phyloP scores from a whole-genome alignment of 2,888 invertebrate genomes.

The Dasypogon diadema region DNA sequence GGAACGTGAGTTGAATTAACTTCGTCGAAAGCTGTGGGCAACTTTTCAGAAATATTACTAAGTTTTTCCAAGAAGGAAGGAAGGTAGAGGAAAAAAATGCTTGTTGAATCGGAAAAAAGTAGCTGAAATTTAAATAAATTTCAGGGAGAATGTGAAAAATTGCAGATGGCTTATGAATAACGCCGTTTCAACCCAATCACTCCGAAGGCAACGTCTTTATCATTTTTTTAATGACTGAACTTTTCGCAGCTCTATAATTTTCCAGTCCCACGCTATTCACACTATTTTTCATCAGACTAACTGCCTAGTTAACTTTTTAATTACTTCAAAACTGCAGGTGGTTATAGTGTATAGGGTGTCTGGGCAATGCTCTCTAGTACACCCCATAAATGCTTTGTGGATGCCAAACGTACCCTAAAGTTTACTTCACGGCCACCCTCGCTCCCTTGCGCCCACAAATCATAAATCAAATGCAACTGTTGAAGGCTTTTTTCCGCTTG shows the following conservation, averaged over 20 bases:
- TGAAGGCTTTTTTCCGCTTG: constrained; percentile 35
- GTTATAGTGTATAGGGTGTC: not conserved
- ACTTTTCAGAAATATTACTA: not conserved
- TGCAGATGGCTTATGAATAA: not conserved
- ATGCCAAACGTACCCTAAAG: not conserved
- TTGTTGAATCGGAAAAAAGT: not conserved
- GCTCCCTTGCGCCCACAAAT: constrained; percentile 16
- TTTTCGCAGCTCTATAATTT: not conserved
- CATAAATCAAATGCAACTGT: constrained; percentile 51
- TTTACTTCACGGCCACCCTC: not conserved
- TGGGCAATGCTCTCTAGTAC: not conserved
- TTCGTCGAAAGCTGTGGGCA: constrained; percentile 24
- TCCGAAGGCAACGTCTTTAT: not conserved
- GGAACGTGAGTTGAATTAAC: constrained; percentile 41
- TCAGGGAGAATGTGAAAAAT: not conserved
- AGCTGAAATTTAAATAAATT: not conserved
- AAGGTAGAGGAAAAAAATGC: not conserved
- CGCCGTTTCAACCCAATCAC: not conserved
- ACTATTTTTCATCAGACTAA: constrained; percentile 21
- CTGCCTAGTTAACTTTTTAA: constrained; percentile 43
- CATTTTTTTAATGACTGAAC: constrained; percentile 1
- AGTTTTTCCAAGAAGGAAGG: not conserved
- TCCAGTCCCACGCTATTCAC: constrained; percentile 2
- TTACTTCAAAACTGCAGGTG: constrained; percentile 37
- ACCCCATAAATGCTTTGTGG: not conserved